Percentiles rank a stretch among this genome's conserved stretches.
Evolutionary conservation across 2,113 vertebrate species (phyloP).

Genomic region (Chroicocephalus ridibundus): DNA sequence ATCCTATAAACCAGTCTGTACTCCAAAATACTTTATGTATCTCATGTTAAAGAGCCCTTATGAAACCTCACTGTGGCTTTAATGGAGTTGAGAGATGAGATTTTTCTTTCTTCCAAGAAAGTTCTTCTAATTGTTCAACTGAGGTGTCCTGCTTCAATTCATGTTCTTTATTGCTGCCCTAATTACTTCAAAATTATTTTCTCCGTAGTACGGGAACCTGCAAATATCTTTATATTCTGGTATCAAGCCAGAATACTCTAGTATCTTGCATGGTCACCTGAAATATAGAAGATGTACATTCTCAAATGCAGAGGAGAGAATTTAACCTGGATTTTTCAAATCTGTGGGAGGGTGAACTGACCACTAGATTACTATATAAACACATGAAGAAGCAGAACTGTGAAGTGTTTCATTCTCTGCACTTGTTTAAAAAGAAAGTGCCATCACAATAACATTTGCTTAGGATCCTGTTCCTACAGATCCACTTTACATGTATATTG

Average conservation of each 20-base stretch:
- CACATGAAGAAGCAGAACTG: neutral
- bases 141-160: neutral
- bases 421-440: neutral
- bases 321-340: neutral
- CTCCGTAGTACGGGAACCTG: neutral
- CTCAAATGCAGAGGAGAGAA: neutral
- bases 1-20: neutral
- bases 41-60: neutral
- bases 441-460: neutral
- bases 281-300: neutral
- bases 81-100: neutral
- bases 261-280: neutral
- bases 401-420: neutral
- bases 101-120: neutral
- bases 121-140: neutral
- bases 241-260: neutral
- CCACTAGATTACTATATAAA: neutral
- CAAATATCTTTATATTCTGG: neutral
- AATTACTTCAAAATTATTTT: conserved; percentile 31
- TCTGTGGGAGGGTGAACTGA: neutral
- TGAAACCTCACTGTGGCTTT: neutral
- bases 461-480: neutral
- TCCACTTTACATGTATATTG: neutral
- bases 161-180: neutral
- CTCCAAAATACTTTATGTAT: neutral